A percentile compares a stretch with the other conserved stretches of the same genome.
phyloP scores from a whole-genome alignment of 2,113 vertebrate genomes.

The Vireo altiloquus region DNA sequence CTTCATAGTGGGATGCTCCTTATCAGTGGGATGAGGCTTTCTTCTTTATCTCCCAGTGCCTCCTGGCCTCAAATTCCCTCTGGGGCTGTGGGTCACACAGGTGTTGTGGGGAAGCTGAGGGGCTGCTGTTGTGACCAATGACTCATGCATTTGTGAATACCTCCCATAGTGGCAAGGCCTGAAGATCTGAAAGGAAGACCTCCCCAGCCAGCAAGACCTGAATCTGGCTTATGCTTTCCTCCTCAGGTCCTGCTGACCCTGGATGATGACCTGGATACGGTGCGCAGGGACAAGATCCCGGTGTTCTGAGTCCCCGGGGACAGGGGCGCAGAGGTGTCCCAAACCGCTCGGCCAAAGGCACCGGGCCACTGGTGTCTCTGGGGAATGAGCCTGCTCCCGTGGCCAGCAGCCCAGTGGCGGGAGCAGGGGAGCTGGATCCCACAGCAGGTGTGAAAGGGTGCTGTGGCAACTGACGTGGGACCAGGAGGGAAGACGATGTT shows the following conservation, averaged over 20 bases:
- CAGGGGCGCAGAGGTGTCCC: not conserved
- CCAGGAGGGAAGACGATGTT: accelerated
- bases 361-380: not conserved
- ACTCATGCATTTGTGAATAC: not conserved
- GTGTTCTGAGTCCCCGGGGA: conserved; percentile 69
- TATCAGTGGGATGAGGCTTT: not conserved
- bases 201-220: not conserved
- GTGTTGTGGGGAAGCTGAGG: not conserved
- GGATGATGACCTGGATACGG: conserved; percentile 78
- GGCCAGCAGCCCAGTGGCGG: not conserved
- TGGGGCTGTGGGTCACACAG: not conserved
- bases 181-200: not conserved
- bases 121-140: not conserved
- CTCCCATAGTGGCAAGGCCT: not conserved
- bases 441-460: not conserved
- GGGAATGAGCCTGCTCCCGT: not conserved
- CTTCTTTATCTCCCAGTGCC: not conserved
- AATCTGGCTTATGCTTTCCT: not conserved
- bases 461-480: not conserved
- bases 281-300: conserved; percentile 79
- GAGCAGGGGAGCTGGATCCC: not conserved
- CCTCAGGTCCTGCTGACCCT: conserved; percentile 78
- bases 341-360: not conserved
- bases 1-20: not conserved
- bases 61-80: not conserved